phyloP scores from a whole-genome alignment of 2,113 vertebrate genomes.

The Dicaeum eximium region DNA sequence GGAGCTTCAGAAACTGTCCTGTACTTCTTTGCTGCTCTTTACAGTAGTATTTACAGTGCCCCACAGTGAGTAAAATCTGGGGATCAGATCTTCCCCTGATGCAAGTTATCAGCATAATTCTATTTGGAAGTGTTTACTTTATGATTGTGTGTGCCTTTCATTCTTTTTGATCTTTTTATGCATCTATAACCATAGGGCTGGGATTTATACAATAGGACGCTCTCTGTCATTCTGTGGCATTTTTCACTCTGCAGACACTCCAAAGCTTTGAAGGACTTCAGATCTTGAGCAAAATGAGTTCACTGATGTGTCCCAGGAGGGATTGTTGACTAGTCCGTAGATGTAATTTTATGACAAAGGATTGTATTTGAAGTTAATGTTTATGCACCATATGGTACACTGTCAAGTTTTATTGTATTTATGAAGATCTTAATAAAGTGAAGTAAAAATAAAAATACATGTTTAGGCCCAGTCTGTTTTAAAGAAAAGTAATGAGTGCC shows the following conservation, averaged over 20 bases:
- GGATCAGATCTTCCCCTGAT: not conserved
- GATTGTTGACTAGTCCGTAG: not conserved
- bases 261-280: conserved; percentile 27
- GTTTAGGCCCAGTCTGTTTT: not conserved
- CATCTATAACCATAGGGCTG: not conserved
- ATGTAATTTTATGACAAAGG: not conserved
- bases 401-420: conserved; percentile 44
- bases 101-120: not conserved
- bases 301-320: conserved; percentile 39
- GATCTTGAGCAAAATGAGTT: conserved; percentile 17
- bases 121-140: conserved; percentile 12
- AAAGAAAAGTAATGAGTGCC: not conserved
- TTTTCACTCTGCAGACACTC: not conserved
- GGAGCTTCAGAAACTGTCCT: not conserved
- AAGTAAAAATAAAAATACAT: conserved; percentile 25
- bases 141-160: not conserved
- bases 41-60: not conserved
- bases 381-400: conserved; percentile 21
- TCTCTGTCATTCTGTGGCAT: not conserved
- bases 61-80: not conserved
- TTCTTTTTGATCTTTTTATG: conserved; percentile 35
- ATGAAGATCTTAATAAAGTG: conserved; percentile 7
- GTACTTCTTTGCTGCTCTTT: not conserved
- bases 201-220: not conserved
- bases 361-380: conserved; percentile 28